Percentiles rank a stretch among this genome's conserved stretches.
These are phyloP conservation scores for Hydrozoanthus gracilis DNA, from an alignment of 92 coral and sea anemone genomes.

Conservation along the genomic window DNA sequence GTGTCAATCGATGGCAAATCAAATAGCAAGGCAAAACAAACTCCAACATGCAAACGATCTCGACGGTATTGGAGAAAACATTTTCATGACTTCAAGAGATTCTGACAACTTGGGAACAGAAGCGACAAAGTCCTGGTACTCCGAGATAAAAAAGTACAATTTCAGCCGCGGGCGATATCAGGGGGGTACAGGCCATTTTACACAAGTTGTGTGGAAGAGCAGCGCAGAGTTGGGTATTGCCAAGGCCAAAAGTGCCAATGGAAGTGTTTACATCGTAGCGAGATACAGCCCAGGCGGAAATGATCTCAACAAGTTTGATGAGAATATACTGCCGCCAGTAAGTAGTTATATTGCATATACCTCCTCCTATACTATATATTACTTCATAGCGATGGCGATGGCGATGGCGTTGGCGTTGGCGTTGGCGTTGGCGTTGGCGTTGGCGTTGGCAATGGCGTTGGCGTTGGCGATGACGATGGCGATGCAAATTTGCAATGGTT, in stretches of 20 bases:
- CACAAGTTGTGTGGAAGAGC: background rate
- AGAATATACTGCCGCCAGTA: slow-evolving; percentile 84
- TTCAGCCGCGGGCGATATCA: slow-evolving; percentile 15
- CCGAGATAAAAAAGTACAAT: slow-evolving; percentile 66
- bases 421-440: too few relatives aligned
- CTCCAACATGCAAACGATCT: slow-evolving; percentile 55
- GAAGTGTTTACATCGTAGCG: slow-evolving; percentile 80
- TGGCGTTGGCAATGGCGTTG: too few relatives aligned
- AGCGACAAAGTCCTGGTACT: slow-evolving; percentile 76
- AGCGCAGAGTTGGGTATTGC: slow-evolving; percentile 90
- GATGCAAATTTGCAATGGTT: too few relatives aligned
- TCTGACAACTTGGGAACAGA: slow-evolving; percentile 66
- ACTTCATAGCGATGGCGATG: too few relatives aligned
- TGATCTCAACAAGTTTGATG: slow-evolving; percentile 67
- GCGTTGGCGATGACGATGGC: too few relatives aligned
- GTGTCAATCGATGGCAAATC: slow-evolving; percentile 49
- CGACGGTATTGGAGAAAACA: slow-evolving; percentile 75
- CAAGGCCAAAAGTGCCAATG: slow-evolving; percentile 73
- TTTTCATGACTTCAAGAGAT: slow-evolving; percentile 73
- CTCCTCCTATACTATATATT: too few relatives aligned
- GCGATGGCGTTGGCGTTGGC: too few relatives aligned
- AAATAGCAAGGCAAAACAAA: slow-evolving; percentile 31
- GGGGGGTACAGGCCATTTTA: background rate
- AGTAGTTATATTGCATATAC: background rate
- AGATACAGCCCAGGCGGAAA: slow-evolving; percentile 89